Conservation (phyloP, 1,140 invertebrate species). For the Bathynomus jamesi region DNA sequence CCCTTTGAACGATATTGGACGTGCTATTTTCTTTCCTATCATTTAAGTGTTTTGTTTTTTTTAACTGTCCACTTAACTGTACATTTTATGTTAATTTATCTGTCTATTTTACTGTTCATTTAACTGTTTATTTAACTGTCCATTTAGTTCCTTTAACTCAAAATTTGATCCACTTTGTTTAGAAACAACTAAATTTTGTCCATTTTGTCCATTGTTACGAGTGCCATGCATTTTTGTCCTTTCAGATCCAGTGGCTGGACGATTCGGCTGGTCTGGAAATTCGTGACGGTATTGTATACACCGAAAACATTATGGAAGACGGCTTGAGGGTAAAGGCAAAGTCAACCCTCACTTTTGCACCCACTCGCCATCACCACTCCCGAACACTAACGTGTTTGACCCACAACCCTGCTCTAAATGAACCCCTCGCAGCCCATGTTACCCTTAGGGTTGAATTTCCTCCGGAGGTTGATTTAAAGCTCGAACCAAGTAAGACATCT, state of each 20-base stretch:
- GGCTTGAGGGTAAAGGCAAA: constrained; percentile 70
- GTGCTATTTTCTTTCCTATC: background rate
- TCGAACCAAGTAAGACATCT: constrained; percentile 30
- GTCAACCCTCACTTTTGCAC: constrained; percentile 71
- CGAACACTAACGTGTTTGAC: constrained; percentile 74
- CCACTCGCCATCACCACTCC: constrained; percentile 77
- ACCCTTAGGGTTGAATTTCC: constrained; percentile 31
- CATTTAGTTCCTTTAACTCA: background rate
- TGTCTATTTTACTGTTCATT: background rate
- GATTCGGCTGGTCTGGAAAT: constrained; percentile 61
- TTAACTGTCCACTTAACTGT: background rate
- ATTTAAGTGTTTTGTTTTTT: background rate
- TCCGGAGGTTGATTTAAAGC: constrained; percentile 23
- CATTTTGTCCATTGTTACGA: too few relatives aligned
- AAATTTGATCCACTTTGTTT: too few relatives aligned
- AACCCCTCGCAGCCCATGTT: constrained; percentile 18
- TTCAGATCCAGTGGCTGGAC: constrained; percentile 84
- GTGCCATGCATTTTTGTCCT: too few relatives aligned
- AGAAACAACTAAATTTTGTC: too few relatives aligned
- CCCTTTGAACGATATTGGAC: too few relatives aligned
- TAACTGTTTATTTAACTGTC: background rate
- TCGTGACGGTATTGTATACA: constrained; percentile 62
- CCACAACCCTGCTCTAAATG: constrained; percentile 30
- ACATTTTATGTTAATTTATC: background rate
- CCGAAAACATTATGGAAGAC: constrained; percentile 57